These are phyloP conservation scores for Sebastes nivosus DNA, from an alignment of 2,797 vertebrate genomes.

Conservation along the genomic window DNA sequence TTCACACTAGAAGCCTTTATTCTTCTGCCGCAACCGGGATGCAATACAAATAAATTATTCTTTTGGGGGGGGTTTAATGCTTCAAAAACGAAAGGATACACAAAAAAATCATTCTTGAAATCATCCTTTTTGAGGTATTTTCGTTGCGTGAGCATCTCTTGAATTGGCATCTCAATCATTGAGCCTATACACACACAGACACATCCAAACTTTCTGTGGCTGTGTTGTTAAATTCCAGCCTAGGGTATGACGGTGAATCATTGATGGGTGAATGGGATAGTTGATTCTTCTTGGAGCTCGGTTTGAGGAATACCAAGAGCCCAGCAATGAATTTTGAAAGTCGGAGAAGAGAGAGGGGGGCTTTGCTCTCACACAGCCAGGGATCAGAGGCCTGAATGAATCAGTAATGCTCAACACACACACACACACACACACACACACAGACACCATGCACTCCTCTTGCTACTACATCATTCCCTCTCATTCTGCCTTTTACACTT, in stretches of 20 bases:
- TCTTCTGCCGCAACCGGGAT: conserved; percentile 12
- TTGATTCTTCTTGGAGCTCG: conserved; percentile 40
- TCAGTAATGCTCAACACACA: conserved; percentile 39
- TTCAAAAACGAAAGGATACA: neutral
- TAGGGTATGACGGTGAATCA: conserved; percentile 50
- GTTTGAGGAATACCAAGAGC: conserved; percentile 52
- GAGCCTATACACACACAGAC: neutral
- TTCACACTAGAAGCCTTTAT: conserved; percentile 27
- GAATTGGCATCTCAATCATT: neutral
- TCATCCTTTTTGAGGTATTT: neutral
- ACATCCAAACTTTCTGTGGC: conserved; percentile 1
- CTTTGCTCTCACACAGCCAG: conserved; percentile 31
- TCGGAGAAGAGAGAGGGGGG: conserved; percentile 6
- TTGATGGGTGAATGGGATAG: conserved; percentile 52
- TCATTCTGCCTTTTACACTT: conserved; percentile 25
- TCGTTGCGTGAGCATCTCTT: neutral
- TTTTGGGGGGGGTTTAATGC: neutral
- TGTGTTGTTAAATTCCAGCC: conserved; percentile 44
- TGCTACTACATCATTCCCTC: conserved; percentile 36
- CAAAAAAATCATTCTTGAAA: neutral
- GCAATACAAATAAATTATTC: neutral
- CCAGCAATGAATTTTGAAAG: conserved; percentile 56
- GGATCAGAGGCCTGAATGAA: conserved; percentile 54
- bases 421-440: conserved; percentile 13
- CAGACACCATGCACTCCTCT: conserved; percentile 4